Evolutionary conservation across 1,140 invertebrate species (phyloP).

Genomic region (Drosophila carrolli): DNA sequence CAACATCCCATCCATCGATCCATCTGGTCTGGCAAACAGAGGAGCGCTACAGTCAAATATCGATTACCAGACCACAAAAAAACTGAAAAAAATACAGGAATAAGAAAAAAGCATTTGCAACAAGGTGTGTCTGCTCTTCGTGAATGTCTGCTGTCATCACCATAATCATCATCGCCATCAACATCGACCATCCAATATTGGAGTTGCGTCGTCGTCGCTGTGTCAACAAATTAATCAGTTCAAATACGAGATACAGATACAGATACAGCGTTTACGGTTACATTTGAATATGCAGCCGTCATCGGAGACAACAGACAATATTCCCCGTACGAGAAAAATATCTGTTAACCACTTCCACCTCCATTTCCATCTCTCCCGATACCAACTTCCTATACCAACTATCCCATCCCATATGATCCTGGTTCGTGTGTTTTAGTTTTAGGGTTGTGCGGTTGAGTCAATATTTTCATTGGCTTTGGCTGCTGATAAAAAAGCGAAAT

Average conservation of each 20-base stretch:
- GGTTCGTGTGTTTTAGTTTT: conserved; percentile 30
- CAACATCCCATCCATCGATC: conserved; percentile 19
- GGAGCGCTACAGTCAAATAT: conserved; percentile 47
- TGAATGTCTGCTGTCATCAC: conserved; percentile 35
- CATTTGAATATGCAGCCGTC: conserved; percentile 67
- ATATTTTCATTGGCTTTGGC: conserved; percentile 67
- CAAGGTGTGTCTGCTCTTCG: conserved; percentile 60
- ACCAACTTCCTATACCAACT: conserved; percentile 23
- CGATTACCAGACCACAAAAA: conserved; percentile 48
- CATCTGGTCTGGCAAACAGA: conserved; percentile 42
- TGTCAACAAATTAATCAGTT: conserved; percentile 80
- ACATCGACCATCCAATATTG: conserved; percentile 17
- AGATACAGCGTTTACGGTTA: conserved; percentile 52
- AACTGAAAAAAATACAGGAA: conserved; percentile 5
- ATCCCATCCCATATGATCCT: not conserved
- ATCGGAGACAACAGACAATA: conserved; percentile 15
- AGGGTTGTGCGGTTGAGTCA: conserved; percentile 56
- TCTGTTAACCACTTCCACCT: conserved; percentile 27
- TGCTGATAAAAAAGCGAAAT: conserved; percentile 68
- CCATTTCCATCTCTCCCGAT: conserved; percentile 22
- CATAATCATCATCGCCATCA: conserved; percentile 29
- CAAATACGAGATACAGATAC: conserved; percentile 70
- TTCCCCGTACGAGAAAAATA: conserved; percentile 9
- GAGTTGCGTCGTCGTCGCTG: conserved; percentile 43
- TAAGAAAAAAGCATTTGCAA: conserved; percentile 42